phyloP scores from a whole-genome alignment of 2,113 vertebrate genomes.

The Camarhynchus parvulus region DNA sequence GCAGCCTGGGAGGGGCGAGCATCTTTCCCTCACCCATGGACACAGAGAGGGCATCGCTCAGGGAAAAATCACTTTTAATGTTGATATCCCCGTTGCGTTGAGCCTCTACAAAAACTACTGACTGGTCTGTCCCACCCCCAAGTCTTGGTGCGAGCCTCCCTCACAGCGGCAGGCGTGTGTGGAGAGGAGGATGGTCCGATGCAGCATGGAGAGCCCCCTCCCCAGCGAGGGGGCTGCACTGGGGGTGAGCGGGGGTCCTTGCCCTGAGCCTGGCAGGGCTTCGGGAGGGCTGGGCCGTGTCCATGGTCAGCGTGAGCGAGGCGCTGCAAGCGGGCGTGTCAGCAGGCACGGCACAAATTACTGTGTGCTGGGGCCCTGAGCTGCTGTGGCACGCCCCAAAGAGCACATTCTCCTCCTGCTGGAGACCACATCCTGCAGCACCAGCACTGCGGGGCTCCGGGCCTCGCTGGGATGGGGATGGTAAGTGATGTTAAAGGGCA shows the following conservation, averaged over 20 bases:
- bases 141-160: not conserved
- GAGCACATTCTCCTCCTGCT: not conserved
- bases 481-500: conserved; percentile 7
- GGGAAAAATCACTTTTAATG: conserved; percentile 56
- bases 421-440: not conserved
- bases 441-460: not conserved
- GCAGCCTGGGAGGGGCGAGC: not conserved
- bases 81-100: not conserved
- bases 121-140: not conserved
- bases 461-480: not conserved
- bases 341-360: not conserved
- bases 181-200: not conserved
- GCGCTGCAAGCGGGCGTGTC: not conserved
- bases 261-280: not conserved
- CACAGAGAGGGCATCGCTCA: not conserved
- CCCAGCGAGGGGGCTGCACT: not conserved
- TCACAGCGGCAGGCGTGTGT: not conserved
- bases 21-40: not conserved
- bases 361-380: not conserved
- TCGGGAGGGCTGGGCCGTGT: rapidly evolving
- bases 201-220: not conserved
- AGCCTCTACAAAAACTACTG: conserved; percentile 52
- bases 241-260: not conserved
- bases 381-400: not conserved
- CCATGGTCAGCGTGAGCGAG: not conserved